phyloP scores from a whole-genome alignment of 2,888 invertebrate genomes.

The Nomada lathburiana region DNA sequence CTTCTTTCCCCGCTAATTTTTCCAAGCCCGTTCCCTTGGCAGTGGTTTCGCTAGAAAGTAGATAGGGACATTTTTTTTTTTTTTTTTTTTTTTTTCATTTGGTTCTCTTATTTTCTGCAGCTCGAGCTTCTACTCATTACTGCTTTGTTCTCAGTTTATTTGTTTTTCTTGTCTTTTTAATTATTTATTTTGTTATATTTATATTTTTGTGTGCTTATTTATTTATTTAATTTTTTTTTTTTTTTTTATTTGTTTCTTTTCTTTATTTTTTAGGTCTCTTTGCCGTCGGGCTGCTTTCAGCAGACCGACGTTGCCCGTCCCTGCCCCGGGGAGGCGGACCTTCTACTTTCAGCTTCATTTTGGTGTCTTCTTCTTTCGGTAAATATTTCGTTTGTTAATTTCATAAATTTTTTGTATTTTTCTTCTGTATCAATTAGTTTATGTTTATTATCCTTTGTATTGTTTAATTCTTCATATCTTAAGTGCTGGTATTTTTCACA shows the following conservation, averaged over 20 bases:
- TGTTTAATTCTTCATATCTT: neutral
- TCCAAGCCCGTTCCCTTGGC: conserved; percentile 86
- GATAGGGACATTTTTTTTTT: too few species aligned
- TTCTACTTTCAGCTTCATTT: too few species aligned
- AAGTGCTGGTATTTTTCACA: neutral
- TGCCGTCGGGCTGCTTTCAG: neutral
- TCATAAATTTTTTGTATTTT: neutral
- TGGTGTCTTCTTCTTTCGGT: neutral
- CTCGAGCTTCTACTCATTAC: neutral
- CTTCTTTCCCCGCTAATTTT: conserved; percentile 85
- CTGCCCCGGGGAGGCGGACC: neutral
- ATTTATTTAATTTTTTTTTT: neutral
- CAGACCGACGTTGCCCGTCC: neutral
- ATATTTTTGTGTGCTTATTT: neutral
- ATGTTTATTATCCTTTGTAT: neutral
- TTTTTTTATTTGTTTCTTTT: neutral
- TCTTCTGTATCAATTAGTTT: neutral
- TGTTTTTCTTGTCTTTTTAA: neutral
- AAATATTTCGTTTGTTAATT: neutral
- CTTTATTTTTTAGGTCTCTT: neutral
- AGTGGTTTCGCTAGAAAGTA: conserved; percentile 64
- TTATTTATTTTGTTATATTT: too few species aligned
- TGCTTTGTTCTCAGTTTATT: neutral
- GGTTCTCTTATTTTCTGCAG: neutral
- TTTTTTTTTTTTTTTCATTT: neutral